These are phyloP conservation scores for Opisthograptis luteolata DNA, from an alignment of 2,888 invertebrate species.

Conservation along the genomic window DNA sequence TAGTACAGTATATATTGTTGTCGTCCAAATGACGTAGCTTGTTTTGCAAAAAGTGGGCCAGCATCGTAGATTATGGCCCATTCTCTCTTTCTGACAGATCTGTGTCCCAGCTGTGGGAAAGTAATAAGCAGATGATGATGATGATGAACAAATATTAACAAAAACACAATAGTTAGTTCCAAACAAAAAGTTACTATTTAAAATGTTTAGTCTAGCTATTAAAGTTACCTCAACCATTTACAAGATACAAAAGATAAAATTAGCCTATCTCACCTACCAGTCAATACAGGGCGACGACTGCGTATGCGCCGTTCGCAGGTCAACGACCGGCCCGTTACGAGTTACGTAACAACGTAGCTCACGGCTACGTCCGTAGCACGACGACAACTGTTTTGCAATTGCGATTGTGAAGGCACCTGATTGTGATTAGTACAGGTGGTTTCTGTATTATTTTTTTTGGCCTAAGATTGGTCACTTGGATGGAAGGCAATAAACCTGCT, in stretches of 20 bases:
- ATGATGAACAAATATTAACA: no score
- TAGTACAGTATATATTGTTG: no score
- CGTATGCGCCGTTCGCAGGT: slow-evolving; percentile 79
- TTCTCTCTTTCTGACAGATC: no score
- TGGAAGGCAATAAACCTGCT: no score
- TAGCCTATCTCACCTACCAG: slow-evolving; percentile 21
- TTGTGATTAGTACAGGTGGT: slow-evolving; percentile 18
- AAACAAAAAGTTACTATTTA: no score
- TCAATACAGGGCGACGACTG: slow-evolving; percentile 66
- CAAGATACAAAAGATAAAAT: slow-evolving; percentile 16
- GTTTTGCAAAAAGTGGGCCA: no score
- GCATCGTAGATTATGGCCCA: no score
- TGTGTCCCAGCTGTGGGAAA: no score
- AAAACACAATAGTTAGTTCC: no score
- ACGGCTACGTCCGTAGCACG: slow-evolving; percentile 57
- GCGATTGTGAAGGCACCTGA: slow-evolving; percentile 31
- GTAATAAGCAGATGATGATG: no score
- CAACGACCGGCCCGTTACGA: slow-evolving; percentile 79
- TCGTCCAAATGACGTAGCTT: no score
- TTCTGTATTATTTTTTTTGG: slow-evolving; percentile 13
- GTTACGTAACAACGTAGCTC: slow-evolving; percentile 81
- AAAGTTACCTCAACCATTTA: slow-evolving; percentile 4
- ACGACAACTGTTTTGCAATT: slow-evolving; percentile 40
- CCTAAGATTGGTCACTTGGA: background rate
- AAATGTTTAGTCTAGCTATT: background rate